Percentiles rank a stretch among this genome's conserved stretches.
These are phyloP conservation scores for Drosophila nigricruria DNA, from an alignment of 2,888 invertebrate species.

Conservation along the genomic window DNA sequence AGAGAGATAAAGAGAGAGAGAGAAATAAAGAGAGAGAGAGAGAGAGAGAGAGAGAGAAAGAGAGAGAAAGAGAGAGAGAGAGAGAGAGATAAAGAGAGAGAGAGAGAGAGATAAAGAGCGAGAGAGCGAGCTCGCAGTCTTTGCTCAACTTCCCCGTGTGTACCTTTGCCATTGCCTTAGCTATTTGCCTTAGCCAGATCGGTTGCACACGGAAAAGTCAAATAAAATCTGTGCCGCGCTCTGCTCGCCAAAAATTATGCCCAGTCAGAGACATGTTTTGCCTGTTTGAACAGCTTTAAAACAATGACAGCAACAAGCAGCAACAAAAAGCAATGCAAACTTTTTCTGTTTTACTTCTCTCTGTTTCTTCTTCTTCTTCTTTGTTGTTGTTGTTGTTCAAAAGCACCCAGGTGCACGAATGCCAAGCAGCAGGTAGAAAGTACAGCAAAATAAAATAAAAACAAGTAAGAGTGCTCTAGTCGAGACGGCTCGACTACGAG, in stretches of 20 bases:
- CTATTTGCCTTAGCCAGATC: conserved; percentile 29
- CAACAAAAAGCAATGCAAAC: conserved; percentile 43
- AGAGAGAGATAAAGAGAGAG: neutral
- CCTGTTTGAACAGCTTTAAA: conserved; percentile 57
- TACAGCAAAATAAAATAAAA: neutral
- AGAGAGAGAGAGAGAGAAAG: no score
- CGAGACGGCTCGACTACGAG: no score
- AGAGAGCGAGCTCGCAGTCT: neutral
- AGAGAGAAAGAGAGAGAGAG: neutral
- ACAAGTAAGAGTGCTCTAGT: no score
- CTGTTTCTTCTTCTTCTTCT: neutral
- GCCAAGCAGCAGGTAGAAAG: conserved; percentile 27
- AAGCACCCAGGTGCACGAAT: conserved; percentile 70
- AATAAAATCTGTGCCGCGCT: conserved; percentile 53
- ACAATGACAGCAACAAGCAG: conserved; percentile 38
- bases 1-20: neutral
- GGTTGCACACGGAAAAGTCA: conserved; percentile 48
- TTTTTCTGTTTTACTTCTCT: conserved; percentile 28
- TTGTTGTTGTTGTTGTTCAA: neutral
- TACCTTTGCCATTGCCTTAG: no score
- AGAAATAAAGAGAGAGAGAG: no score
- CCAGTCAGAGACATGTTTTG: conserved; percentile 53
- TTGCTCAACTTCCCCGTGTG: neutral
- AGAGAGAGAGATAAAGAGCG: neutral
- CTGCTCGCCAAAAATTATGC: conserved; percentile 41